Conservation (phyloP, 1,140 invertebrate genomes). For the Atta cephalotes region DNA sequence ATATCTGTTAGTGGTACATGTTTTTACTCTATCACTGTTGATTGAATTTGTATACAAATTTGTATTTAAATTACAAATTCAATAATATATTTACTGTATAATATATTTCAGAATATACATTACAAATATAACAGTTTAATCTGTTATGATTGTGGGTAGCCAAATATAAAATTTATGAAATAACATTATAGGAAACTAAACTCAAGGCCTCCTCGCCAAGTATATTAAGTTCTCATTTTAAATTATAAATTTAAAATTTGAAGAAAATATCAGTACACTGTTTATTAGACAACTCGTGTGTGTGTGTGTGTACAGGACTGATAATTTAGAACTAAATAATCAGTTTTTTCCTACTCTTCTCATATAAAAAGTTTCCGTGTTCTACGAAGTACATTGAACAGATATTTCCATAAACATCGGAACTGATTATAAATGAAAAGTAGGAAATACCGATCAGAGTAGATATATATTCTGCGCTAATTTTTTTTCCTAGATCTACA, state of each 20-base stretch:
- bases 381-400: constrained; percentile 52
- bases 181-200: constrained; percentile 73
- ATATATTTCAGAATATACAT: neutral
- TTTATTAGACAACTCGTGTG: constrained; percentile 72
- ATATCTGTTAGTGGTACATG: constrained; percentile 4
- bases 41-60: constrained; percentile 8
- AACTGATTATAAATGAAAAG: constrained; percentile 69
- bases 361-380: constrained; percentile 57
- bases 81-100: constrained; percentile 19
- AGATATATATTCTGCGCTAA: constrained; percentile 79
- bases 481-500: constrained; percentile 80
- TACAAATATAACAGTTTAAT: constrained; percentile 35
- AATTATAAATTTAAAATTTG: constrained; percentile 45
- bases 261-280: constrained; percentile 77
- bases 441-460: constrained; percentile 65
- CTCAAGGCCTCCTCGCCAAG: constrained; percentile 75
- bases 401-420: constrained; percentile 54
- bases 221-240: constrained; percentile 60
- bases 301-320: constrained; percentile 69
- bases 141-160: neutral
- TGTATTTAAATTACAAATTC: neutral
- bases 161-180: constrained; percentile 42
- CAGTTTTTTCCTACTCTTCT: constrained; percentile 74
- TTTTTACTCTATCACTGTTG: constrained; percentile 12
- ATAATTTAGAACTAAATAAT: constrained; percentile 75